phyloP scores from a whole-genome alignment of 2,113 vertebrate species.

The Sclerurus mexicanus region DNA sequence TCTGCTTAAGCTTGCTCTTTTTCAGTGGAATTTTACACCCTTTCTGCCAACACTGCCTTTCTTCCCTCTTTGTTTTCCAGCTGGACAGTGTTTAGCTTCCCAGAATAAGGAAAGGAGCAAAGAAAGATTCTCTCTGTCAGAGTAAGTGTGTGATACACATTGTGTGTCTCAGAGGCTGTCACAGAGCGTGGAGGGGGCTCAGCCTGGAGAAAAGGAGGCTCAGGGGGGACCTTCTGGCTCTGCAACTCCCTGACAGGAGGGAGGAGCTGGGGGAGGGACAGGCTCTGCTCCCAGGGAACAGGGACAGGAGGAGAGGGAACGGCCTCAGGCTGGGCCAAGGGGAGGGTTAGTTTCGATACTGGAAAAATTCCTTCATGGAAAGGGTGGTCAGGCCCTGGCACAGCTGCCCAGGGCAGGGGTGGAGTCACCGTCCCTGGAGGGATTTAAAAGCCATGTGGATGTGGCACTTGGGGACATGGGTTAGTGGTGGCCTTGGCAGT shows the following conservation, averaged over 20 bases:
- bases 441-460: background rate
- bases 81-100: slow-evolving; percentile 74
- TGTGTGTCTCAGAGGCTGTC: background rate
- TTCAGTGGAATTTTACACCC: background rate
- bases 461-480: background rate
- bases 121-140: slow-evolving; percentile 64
- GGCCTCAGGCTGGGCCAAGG: fast-evolving
- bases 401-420: background rate
- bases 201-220: background rate
- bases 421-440: background rate
- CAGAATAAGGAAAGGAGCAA: slow-evolving; percentile 39
- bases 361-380: background rate
- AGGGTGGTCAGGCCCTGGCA: background rate
- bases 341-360: background rate
- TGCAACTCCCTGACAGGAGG: background rate
- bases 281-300: background rate
- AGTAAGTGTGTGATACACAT: slow-evolving; percentile 74
- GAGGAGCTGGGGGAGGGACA: fast-evolving
- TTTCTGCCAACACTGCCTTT: background rate
- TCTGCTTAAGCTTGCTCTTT: background rate
- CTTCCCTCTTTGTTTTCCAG: slow-evolving; percentile 66
- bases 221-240: background rate
- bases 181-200: background rate
- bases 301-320: fast-evolving
- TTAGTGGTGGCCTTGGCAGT: background rate